phyloP scores from a whole-genome alignment of 2,113 vertebrate genomes.

The Ovis aries region DNA sequence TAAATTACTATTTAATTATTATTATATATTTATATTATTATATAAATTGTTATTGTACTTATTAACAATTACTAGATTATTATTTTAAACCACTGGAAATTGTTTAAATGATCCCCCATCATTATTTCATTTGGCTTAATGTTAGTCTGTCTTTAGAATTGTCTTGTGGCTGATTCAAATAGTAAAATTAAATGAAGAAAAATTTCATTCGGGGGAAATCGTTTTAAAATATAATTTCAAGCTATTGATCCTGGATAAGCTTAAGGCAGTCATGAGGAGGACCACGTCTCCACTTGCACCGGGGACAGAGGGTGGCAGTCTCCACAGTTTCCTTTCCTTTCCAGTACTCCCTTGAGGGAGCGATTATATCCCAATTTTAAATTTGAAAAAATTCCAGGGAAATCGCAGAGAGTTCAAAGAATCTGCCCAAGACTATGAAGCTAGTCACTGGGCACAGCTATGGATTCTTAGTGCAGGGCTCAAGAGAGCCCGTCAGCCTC shows the following conservation, averaged over 20 bases:
- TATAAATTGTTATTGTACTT: no score
- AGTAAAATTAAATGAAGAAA: conserved; percentile 5
- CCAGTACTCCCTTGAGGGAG: neutral
- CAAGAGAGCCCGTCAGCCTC: neutral
- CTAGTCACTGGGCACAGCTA: neutral
- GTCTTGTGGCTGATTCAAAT: neutral
- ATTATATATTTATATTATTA: neutral
- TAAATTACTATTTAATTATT: neutral
- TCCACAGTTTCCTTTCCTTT: neutral
- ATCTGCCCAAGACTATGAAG: neutral
- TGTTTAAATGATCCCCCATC: neutral
- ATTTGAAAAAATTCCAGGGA: neutral
- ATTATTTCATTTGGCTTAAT: neutral
- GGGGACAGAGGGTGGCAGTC: no score
- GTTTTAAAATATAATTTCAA: neutral
- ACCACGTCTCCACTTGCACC: neutral
- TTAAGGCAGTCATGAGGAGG: neutral
- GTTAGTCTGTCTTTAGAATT: neutral
- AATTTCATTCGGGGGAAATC: neutral
- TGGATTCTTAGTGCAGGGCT: neutral
- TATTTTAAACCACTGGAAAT: neutral
- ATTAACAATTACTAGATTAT: neutral
- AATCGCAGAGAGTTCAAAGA: neutral
- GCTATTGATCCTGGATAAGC: neutral
- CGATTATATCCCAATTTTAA: neutral